A percentile compares a stretch with the other conserved stretches of the same genome.
These are phyloP conservation scores for Napeogenes sylphis DNA, from an alignment of 2,888 invertebrate species.

Conservation along the genomic window DNA sequence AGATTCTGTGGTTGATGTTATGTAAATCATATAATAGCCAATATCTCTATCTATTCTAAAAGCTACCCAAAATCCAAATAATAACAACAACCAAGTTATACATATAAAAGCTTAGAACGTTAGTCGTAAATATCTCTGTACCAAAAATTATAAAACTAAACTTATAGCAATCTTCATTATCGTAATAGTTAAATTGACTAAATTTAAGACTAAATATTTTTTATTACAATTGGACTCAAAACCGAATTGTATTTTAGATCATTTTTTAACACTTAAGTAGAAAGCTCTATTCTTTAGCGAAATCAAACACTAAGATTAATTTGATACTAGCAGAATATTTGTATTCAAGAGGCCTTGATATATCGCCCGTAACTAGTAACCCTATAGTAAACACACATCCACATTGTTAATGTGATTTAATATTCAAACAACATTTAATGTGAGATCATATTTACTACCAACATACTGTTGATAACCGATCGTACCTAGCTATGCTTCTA, in stretches of 20 bases:
- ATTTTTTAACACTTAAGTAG: conserved; percentile 54
- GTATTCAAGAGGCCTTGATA: conserved; percentile 53
- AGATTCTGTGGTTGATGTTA: conserved; percentile 18
- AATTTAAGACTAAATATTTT: conserved; percentile 61
- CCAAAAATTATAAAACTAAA: conserved; percentile 57
- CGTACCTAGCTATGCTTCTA: conserved; percentile 37
- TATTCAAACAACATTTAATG: conserved; percentile 49
- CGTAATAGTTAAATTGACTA: conserved; percentile 62
- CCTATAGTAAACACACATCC: too few species aligned
- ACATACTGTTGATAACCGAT: conserved; percentile 38
- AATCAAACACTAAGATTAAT: conserved; percentile 57
- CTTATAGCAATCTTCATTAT: conserved; percentile 55
- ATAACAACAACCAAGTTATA: conserved; percentile 66
- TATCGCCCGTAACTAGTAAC: conserved; percentile 44
- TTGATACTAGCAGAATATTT: conserved; percentile 37
- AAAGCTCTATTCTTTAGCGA: conserved; percentile 56
- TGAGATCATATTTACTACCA: conserved; percentile 66
- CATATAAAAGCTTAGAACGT: conserved; percentile 59
- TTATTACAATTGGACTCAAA: conserved; percentile 57
- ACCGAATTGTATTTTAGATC: conserved; percentile 53
- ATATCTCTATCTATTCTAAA: conserved; percentile 43
- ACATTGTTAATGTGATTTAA: conserved; percentile 21
- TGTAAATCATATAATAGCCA: conserved; percentile 29
- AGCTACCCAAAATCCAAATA: conserved; percentile 63
- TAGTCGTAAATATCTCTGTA: conserved; percentile 49